Evolutionary conservation across 1,140 invertebrate species (phyloP).

Genomic region (Drosophila kanapiae): DNA sequence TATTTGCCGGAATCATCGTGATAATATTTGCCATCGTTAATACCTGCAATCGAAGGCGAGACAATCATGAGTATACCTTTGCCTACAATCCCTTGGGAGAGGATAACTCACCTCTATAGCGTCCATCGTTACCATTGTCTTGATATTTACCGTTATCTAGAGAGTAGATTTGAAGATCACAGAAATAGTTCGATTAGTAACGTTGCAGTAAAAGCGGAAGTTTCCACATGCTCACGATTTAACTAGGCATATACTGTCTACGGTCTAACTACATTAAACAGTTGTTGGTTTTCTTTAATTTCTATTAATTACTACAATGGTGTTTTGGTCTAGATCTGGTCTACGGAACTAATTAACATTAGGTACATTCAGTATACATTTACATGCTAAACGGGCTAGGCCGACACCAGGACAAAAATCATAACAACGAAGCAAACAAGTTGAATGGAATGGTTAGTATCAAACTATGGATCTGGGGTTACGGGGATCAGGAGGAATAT

Average conservation of each 20-base stretch:
- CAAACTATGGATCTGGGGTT: slow-evolving; percentile 33
- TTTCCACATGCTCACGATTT: slow-evolving; percentile 25
- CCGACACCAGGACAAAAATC: slow-evolving; percentile 47
- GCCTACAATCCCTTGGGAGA: neutral
- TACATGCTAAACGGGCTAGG: slow-evolving; percentile 24
- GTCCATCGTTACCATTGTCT: slow-evolving; percentile 40
- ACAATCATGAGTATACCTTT: neutral
- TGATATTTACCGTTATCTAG: slow-evolving; percentile 78
- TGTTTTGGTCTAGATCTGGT: slow-evolving; percentile 17
- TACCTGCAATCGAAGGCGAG: slow-evolving; percentile 31
- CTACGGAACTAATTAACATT: slow-evolving; percentile 27
- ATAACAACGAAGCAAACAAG: slow-evolving; percentile 56
- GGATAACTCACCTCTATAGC: slow-evolving; percentile 72
- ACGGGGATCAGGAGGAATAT: slow-evolving; percentile 26
- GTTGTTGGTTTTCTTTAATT: neutral
- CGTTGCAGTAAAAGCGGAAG: neutral
- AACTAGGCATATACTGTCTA: slow-evolving; percentile 58
- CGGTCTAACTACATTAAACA: slow-evolving; percentile 42
- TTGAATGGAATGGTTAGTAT: slow-evolving; percentile 27
- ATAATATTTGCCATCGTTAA: slow-evolving; percentile 85
- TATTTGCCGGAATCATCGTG: slow-evolving; percentile 86
- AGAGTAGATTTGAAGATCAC: slow-evolving; percentile 38
- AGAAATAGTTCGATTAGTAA: slow-evolving; percentile 63
- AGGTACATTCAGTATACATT: slow-evolving; percentile 6
- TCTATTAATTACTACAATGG: slow-evolving; percentile 21